phyloP scores from a whole-genome alignment of 2,113 vertebrate species.

The Pseudorectes ferrugineus region DNA sequence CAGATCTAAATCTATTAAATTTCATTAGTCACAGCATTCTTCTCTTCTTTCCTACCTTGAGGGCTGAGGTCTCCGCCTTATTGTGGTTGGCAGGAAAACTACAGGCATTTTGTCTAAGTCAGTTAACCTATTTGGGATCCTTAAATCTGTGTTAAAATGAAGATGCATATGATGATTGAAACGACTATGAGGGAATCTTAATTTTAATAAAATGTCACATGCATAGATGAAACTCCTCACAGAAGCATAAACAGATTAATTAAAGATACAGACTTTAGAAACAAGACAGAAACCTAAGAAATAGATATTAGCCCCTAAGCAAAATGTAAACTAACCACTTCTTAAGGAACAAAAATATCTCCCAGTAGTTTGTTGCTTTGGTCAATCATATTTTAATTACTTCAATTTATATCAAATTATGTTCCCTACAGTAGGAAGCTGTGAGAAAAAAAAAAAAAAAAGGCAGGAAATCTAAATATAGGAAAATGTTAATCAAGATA shows the following conservation, averaged over 20 bases:
- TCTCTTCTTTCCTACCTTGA: neutral
- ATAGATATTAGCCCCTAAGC: neutral
- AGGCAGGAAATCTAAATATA: neutral
- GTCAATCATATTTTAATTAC: neutral
- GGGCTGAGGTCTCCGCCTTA: neutral
- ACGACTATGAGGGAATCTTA: neutral
- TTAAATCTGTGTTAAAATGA: neutral
- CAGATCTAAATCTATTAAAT: slow-evolving; percentile 26
- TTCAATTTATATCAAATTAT: neutral
- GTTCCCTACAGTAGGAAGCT: neutral
- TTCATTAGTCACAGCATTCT: neutral
- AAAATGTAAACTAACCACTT: neutral
- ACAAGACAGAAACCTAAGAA: neutral
- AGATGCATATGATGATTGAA: neutral
- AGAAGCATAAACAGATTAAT: neutral
- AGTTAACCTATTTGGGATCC: neutral
- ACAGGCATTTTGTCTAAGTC: neutral
- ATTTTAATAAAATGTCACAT: neutral
- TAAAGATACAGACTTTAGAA: neutral
- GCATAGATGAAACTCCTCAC: neutral
- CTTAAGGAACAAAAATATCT: neutral
- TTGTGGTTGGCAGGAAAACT: neutral
- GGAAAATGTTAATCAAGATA: neutral
- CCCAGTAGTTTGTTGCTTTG: neutral
- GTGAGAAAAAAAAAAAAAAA: neutral